Evolutionary conservation across 2,797 vertebrate genomes (phyloP).

Genomic region (Ceyx erithaca): DNA sequence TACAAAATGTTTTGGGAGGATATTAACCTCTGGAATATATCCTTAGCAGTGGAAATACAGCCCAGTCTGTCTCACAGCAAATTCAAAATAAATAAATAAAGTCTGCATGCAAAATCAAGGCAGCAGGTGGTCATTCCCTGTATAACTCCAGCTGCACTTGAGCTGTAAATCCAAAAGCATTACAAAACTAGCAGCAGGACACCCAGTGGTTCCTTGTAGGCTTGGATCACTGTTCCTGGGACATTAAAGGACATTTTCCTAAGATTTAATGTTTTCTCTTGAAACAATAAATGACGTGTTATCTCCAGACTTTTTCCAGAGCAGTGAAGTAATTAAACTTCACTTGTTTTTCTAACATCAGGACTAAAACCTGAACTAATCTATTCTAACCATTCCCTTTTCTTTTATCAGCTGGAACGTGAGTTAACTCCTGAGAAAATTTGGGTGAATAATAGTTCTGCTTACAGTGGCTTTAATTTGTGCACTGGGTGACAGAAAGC

Average conservation of each 20-base stretch:
- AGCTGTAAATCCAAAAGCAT: constrained; percentile 62
- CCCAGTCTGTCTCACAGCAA: constrained; percentile 29
- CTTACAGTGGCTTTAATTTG: not conserved
- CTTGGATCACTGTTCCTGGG: constrained; percentile 19
- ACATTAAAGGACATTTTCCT: constrained; percentile 43
- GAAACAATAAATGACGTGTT: constrained; percentile 53
- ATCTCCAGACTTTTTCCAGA: constrained; percentile 49
- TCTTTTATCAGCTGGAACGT: constrained; percentile 34
- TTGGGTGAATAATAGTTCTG: not conserved
- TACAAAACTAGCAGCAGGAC: constrained; percentile 23
- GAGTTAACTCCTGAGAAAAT: not conserved
- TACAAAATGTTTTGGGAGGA: constrained; percentile 39
- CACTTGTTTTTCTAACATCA: constrained; percentile 52
- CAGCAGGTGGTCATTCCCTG: constrained; percentile 64
- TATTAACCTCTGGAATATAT: constrained; percentile 31
- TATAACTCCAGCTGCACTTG: constrained; percentile 57
- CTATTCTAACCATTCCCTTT: constrained; percentile 52
- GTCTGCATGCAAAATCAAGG: constrained; percentile 59
- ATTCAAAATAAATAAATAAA: constrained; percentile 56
- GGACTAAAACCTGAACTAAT: constrained; percentile 62
- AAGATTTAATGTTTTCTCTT: constrained; percentile 48
- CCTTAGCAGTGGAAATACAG: constrained; percentile 21
- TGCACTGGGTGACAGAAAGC: not conserved
- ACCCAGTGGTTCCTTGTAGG: constrained; percentile 29
- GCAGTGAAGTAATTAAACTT: constrained; percentile 32